Evolutionary conservation across 2,888 invertebrate genomes (phyloP), one percentile per base, ranked within the genome.

Genomic region (Megastigmus dorsalis): DNA sequence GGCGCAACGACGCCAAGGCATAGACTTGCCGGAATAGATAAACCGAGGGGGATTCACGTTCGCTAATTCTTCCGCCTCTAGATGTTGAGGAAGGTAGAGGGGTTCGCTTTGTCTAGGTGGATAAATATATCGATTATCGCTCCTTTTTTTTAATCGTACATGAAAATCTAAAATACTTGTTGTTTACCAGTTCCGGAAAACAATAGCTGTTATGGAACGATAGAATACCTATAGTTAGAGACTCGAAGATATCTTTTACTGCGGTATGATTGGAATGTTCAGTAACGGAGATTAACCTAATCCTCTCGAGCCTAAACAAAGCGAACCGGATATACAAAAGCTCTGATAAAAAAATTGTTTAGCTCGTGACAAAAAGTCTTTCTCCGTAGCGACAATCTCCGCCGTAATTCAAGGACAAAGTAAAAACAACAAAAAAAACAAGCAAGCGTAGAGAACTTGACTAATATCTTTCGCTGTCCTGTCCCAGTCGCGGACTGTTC

Each of bases 401-500:
- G 13, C 10, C n/a, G n/a, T 18, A n/a, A 23, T 9, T 55, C 3
- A 36, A 63, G 18, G 26, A 45, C 33, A 6, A 63, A 48, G 10
- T 18, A 3, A 38, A 57, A 57, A 50, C 36, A 15, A 41, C 15
- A 55, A 30, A 26, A 60, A 52, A 26, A 48, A 55, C 3, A 9
- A 33, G 3, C 23, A 30, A 69, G 18, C 45, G 30, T 48, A 48
- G 6, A 41, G 30, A 54, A 66, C 30, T 59, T 36, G 26, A 43
- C 18, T 43, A 48, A n/a, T 15, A 65, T 59, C 75, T 65, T 54
- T 69, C 67, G 71, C 68, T 67, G 48, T 73, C 45, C 65, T 67
- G 48, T 71, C 67, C 55, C 36, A 18, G 15, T 55, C 75, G 62
- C 76, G 81, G 80, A 79, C 79, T 83, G 79, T 82, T 80, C 78